These are phyloP conservation scores for Thalassarche chlororhynchos DNA, from an alignment of 2,113 vertebrate genomes.

Conservation along the genomic window DNA sequence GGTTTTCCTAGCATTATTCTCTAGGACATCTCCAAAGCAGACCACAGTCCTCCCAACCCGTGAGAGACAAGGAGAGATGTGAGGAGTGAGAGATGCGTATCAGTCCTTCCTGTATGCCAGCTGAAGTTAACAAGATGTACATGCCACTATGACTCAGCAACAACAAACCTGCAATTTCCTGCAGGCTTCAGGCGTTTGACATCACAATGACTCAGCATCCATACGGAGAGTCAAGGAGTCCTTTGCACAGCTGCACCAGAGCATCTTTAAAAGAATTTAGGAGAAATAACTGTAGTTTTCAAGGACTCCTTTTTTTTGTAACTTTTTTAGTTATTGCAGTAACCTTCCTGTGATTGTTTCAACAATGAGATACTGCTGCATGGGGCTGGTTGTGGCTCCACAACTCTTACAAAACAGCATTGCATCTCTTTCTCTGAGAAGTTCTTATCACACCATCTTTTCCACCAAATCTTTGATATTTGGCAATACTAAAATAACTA, in stretches of 20 bases:
- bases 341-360: not conserved
- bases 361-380: not conserved
- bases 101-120: not conserved
- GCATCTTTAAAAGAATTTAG: not conserved
- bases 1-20: not conserved
- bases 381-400: not conserved
- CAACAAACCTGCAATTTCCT: constrained; percentile 6
- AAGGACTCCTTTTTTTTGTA: not conserved
- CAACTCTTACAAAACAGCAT: not conserved
- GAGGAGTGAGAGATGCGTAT: not conserved
- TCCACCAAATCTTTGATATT: not conserved
- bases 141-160: constrained; percentile 24
- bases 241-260: not conserved
- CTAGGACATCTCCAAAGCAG: not conserved
- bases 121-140: not conserved
- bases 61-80: not conserved
- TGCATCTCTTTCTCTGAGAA: not conserved
- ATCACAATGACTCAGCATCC: constrained; percentile 50
- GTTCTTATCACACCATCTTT: not conserved
- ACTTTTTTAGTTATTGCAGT: not conserved
- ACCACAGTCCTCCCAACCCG: not conserved
- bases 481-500: not conserved
- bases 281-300: not conserved
- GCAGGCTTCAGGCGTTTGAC: not conserved
- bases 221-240: not conserved